These are phyloP conservation scores for Holcopasites calliopsidis DNA, from an alignment of 1,140 invertebrate species.

Conservation along the genomic window DNA sequence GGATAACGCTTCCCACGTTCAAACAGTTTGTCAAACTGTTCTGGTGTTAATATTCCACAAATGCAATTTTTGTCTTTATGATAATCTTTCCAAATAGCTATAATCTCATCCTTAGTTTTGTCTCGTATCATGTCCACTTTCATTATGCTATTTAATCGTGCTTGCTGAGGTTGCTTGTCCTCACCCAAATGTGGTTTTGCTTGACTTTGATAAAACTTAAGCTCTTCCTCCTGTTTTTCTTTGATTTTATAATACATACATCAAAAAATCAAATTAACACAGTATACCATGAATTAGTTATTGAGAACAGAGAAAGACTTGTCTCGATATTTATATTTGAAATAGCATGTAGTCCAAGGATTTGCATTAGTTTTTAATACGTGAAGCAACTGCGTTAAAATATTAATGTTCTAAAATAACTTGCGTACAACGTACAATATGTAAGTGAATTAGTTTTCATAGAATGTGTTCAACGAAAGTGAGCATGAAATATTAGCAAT, in stretches of 20 bases:
- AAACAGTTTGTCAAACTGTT: slow-evolving; percentile 82
- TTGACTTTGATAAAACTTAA: slow-evolving; percentile 61
- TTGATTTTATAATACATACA: slow-evolving; percentile 36
- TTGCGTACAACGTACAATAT: background rate
- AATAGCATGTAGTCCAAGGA: no score
- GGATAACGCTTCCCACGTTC: slow-evolving; percentile 82
- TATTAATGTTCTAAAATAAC: no score
- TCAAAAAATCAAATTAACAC: background rate
- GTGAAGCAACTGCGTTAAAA: no score
- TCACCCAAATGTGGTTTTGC: slow-evolving; percentile 80
- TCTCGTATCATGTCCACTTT: slow-evolving; percentile 88
- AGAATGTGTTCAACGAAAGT: background rate
- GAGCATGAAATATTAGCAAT: background rate
- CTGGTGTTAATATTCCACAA: slow-evolving; percentile 84
- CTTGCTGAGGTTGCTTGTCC: slow-evolving; percentile 62
- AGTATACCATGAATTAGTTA: background rate
- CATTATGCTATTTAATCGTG: slow-evolving; percentile 85
- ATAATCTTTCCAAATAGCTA: slow-evolving; percentile 89
- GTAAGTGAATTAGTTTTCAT: background rate
- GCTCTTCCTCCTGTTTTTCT: slow-evolving; percentile 56
- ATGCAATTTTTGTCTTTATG: slow-evolving; percentile 88
- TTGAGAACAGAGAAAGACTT: background rate
- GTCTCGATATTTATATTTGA: background rate
- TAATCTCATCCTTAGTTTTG: slow-evolving; percentile 87
- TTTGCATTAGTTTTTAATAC: no score